Evolutionary conservation across 2,797 vertebrate genomes (phyloP).

Genomic region (Spinibarbus caldwelli): DNA sequence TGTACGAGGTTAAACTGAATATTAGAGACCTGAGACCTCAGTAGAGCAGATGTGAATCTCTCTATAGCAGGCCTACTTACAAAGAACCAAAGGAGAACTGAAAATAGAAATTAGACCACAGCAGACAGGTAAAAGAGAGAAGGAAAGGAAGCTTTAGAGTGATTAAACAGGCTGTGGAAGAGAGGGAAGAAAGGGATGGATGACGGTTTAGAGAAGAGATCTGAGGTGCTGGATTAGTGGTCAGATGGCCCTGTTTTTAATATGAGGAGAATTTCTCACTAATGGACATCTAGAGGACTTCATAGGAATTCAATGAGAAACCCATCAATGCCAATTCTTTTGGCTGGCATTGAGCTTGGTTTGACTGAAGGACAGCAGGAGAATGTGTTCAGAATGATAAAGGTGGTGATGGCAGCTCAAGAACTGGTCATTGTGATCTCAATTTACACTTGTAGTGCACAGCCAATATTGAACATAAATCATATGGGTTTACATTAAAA

Average conservation of each 20-base stretch:
- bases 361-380: constrained; percentile 60
- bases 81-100: constrained; percentile 24
- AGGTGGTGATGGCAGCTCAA: not conserved
- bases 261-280: constrained; percentile 70
- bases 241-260: constrained; percentile 67
- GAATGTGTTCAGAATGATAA: constrained; percentile 52
- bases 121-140: constrained; percentile 29
- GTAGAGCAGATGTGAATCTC: constrained; percentile 6
- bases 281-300: constrained; percentile 72
- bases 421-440: not conserved
- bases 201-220: not conserved
- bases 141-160: constrained; percentile 58
- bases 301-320: constrained; percentile 71
- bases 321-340: constrained; percentile 62
- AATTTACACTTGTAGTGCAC: not conserved
- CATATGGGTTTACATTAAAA: not conserved
- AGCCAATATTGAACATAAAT: not conserved
- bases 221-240: constrained; percentile 61
- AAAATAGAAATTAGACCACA: constrained; percentile 48
- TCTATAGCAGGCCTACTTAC: constrained; percentile 37
- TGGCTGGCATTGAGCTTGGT: constrained; percentile 61
- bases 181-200: constrained; percentile 60
- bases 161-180: constrained; percentile 70
- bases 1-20: constrained; percentile 31
- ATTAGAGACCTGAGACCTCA: constrained; percentile 33